Percentiles rank a stretch among this genome's conserved stretches.
These are phyloP conservation scores for Stichopus horrens DNA, from an alignment of 53 echinoderm and acorn worm genomes.

Conservation along the genomic window DNA sequence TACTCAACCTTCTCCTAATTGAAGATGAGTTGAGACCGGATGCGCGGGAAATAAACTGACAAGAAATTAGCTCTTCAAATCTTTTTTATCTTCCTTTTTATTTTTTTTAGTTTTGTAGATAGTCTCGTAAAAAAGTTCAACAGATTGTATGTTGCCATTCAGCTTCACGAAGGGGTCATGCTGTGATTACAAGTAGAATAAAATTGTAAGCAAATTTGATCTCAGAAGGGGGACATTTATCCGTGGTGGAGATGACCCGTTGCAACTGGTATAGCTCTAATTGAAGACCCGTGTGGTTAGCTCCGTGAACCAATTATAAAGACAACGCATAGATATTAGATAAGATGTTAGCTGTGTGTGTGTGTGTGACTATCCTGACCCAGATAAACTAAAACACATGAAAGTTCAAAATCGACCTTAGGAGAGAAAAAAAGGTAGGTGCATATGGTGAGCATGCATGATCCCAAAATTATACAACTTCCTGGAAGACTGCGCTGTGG, in stretches of 20 bases:
- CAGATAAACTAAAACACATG: constrained; percentile 17
- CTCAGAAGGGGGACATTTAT: constrained; percentile 21
- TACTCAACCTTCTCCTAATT: too few relatives aligned
- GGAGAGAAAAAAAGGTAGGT: too few relatives aligned
- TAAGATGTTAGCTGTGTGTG: neutral
- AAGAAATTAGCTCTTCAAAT: too few relatives aligned
- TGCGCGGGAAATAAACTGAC: too few relatives aligned
- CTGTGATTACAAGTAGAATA: neutral
- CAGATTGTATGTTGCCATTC: neutral
- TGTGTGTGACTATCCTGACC: neutral
- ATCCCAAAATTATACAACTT: neutral
- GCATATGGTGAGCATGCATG: neutral
- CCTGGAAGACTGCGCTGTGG: neutral
- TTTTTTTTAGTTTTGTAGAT: too few relatives aligned
- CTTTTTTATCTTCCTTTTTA: too few relatives aligned
- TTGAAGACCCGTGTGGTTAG: constrained; percentile 7
- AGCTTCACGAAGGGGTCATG: neutral
- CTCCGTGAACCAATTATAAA: constrained; percentile 26
- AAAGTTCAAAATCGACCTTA: neutral
- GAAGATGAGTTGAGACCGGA: too few relatives aligned
- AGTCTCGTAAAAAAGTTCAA: too few relatives aligned
- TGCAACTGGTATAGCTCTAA: neutral
- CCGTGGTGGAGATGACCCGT: constrained; percentile 4
- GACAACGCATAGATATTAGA: neutral
- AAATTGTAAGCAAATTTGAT: constrained; percentile 25